These are phyloP conservation scores for Craniophora ligustri DNA, from an alignment of 2,888 invertebrate species.

Conservation along the genomic window DNA sequence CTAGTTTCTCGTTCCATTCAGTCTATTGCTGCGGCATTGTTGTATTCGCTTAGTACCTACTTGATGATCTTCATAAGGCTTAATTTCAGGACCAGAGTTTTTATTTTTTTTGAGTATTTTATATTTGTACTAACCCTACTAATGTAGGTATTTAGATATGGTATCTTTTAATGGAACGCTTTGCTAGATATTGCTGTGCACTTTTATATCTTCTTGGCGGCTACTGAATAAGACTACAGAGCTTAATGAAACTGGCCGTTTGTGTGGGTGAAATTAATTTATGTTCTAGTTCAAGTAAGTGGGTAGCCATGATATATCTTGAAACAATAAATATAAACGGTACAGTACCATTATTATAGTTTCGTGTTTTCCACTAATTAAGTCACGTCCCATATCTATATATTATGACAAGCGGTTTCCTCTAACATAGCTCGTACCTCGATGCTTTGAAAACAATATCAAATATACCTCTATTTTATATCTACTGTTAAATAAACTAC, in stretches of 20 bases:
- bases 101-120: too few species aligned
- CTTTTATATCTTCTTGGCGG: conserved; percentile 12
- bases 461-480: not conserved
- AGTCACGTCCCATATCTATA: not conserved
- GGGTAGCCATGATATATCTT: too few species aligned
- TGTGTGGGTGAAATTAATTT: conserved; percentile 1
- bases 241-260: not conserved
- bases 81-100: too few species aligned
- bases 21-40: too few species aligned
- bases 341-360: too few species aligned
- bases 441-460: not conserved
- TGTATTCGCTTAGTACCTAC: too few species aligned
- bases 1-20: conserved; percentile 6
- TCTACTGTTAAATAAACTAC: not conserved
- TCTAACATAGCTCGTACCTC: not conserved
- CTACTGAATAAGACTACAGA: not conserved
- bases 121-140: too few species aligned
- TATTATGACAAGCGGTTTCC: not conserved
- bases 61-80: too few species aligned
- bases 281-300: not conserved
- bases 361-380: not conserved
- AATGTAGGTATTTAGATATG: not conserved
- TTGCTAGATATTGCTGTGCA: conserved; percentile 9
- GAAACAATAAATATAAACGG: too few species aligned
- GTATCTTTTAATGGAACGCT: conserved; percentile 7